Evolutionary conservation across 1,140 invertebrate species (phyloP), one percentile per base, ranked within the genome.

Genomic region (Chlorops oryzae): DNA sequence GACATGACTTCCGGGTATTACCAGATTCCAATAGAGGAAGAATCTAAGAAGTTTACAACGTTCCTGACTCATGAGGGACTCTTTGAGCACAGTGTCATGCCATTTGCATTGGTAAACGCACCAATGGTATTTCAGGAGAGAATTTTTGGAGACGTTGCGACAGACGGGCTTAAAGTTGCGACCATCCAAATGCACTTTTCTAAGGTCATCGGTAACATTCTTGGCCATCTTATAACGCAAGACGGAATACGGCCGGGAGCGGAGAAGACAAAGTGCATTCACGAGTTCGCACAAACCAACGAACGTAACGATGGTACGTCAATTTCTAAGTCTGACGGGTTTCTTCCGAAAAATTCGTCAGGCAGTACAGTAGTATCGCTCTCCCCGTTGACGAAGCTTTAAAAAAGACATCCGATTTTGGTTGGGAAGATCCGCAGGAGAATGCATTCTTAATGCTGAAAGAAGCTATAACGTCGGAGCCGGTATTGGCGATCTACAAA

Each of bases 41-140:
- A 38, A 6, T 34, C 21, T 20, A 54, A 40, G 22, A 40, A 40
- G n/a, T 28, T 51, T 6, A 57, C 53, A 3, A 52, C 56, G n/a
- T 64, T 62, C 38, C 39, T 59, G 1, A 60, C 56, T 5, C 56
- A 44, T 1, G 55, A 55, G 15, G 59, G 54, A 5, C 52, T 54
- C 2, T 62, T 47, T 22, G 58, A 77, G 54, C 75, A 62, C 39
- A 51, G 58, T 3, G 25, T 50, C 12, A 64, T 78, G 58, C 67
- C 74, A 20, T 77, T 77, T 55, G 77, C 77, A 25, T 53, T 78
- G n/a, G 50, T 44, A 15, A 77, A 76, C 55, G 77, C 72, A n/a
- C 67, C 70, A 5, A 47, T 47, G 34, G 5, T 22, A 54, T 65
- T 22, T 3, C 25, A 54, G 52, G 15, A 23, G 25, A 17, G 17